phyloP scores from a whole-genome alignment of 2,888 invertebrate species.

The Euclidia mi region DNA sequence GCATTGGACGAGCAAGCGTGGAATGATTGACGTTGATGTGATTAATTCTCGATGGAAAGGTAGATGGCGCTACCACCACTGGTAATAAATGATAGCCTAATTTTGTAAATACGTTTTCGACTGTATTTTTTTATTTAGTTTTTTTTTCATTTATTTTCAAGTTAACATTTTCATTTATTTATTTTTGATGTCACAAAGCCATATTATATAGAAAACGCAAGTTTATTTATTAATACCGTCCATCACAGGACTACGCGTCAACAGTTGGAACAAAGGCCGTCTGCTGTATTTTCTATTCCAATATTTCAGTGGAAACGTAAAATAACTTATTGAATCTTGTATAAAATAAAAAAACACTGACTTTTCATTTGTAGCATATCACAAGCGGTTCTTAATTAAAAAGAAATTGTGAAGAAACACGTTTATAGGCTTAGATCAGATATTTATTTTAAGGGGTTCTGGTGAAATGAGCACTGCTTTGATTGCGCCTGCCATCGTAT shows the following conservation, averaged over 20 bases:
- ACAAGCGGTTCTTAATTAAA: conserved; percentile 63
- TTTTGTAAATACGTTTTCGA: too few species aligned
- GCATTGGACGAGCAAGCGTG: too few species aligned
- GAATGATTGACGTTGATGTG: too few species aligned
- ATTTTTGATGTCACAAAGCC: not conserved
- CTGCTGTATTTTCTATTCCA: not conserved
- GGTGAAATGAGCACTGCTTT: conserved; percentile 65
- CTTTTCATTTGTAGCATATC: conserved; percentile 54
- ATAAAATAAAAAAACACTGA: conserved; percentile 34
- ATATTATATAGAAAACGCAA: not conserved
- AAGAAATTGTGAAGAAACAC: conserved; percentile 57
- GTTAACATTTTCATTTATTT: not conserved
- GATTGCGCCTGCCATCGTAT: conserved; percentile 74
- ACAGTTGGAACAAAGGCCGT: not conserved
- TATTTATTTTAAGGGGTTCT: conserved; percentile 75
- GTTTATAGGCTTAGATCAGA: conserved; percentile 59
- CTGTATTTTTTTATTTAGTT: too few species aligned
- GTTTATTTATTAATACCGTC: not conserved
- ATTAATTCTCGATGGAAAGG: too few species aligned
- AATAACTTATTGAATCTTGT: conserved; percentile 20
- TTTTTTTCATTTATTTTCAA: too few species aligned
- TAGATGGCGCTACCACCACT: too few species aligned
- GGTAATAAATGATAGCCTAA: too few species aligned
- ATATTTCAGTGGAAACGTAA: conserved; percentile 8
- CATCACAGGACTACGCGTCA: not conserved